A percentile compares a stretch with the other conserved stretches of the same genome.
phyloP scores from a whole-genome alignment of 2,797 vertebrate species.

The Microchirus variegatus region DNA sequence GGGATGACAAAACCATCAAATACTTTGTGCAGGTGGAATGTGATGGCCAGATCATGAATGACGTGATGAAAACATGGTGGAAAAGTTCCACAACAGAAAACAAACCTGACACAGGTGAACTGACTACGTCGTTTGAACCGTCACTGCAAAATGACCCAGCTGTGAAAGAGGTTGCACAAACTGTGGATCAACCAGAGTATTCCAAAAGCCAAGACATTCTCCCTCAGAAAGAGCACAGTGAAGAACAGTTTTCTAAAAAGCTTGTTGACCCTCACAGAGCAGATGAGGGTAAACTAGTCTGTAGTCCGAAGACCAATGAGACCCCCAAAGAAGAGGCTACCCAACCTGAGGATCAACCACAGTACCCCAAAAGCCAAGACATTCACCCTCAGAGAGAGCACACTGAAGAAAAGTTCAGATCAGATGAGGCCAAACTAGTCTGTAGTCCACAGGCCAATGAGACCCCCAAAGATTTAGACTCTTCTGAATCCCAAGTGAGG shows the following conservation, averaged over 20 bases:
- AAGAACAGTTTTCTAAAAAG: conserved; percentile 21
- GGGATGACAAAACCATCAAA: conserved; percentile 56
- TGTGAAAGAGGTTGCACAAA: background rate
- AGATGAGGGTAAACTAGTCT: conserved; percentile 4
- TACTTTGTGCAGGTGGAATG: conserved; percentile 81
- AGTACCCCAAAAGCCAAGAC: conserved; percentile 6
- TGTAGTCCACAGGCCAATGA: conserved; percentile 6
- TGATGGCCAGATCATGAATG: conserved; percentile 81
- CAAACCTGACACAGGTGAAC: conserved; percentile 3
- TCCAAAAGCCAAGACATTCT: background rate
- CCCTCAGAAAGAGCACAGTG: background rate
- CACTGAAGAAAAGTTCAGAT: conserved; percentile 9
- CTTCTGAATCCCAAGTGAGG: conserved; percentile 14
- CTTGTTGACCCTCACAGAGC: background rate
- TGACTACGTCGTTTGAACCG: background rate
- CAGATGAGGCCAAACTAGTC: conserved; percentile 3
- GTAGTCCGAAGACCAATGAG: conserved; percentile 9
- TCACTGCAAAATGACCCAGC: conserved; percentile 3
- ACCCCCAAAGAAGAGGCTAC: conserved; percentile 7
- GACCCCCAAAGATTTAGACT: background rate
- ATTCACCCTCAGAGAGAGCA: background rate
- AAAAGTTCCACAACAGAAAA: conserved; percentile 26
- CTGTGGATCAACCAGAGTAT: conserved; percentile 4
- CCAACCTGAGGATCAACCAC: background rate
- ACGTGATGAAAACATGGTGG: conserved; percentile 83